Conservation (phyloP, 2,113 vertebrate species). For the Microcebus tavaratra region DNA sequence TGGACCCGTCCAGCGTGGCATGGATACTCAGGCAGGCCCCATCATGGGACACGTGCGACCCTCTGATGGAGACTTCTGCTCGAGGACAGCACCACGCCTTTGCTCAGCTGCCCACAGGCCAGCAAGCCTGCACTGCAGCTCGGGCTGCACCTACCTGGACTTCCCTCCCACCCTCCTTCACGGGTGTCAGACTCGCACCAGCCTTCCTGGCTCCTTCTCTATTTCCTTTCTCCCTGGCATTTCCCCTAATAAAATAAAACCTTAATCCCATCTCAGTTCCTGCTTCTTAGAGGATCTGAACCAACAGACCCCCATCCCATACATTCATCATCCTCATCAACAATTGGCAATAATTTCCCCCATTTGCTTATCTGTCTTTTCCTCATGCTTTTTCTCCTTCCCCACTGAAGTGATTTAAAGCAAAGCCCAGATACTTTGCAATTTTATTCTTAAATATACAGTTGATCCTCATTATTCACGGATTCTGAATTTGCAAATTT, state of each 20-base stretch:
- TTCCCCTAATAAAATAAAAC: background rate
- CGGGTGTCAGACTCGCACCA: background rate
- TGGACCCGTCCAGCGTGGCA: accelerated
- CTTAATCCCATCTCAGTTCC: background rate
- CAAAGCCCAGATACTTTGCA: background rate
- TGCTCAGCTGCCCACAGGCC: background rate
- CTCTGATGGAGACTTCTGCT: background rate
- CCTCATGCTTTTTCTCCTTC: background rate
- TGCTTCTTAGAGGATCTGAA: background rate
- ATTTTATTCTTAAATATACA: background rate
- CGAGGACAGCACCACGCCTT: accelerated
- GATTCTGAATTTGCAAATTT: background rate
- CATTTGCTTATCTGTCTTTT: background rate
- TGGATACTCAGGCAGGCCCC: background rate
- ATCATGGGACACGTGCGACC: background rate
- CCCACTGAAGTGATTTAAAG: background rate
- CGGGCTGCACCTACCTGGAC: background rate
- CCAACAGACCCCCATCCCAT: background rate
- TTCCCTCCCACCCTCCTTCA: background rate
- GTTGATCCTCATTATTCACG: background rate
- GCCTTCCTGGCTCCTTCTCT: background rate
- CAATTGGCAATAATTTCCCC: background rate
- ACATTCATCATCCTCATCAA: background rate
- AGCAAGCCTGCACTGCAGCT: accelerated
- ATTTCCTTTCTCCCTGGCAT: background rate